Evolutionary conservation across 2,797 vertebrate species (phyloP).

Genomic region (Pseudochromis fuscus): DNA sequence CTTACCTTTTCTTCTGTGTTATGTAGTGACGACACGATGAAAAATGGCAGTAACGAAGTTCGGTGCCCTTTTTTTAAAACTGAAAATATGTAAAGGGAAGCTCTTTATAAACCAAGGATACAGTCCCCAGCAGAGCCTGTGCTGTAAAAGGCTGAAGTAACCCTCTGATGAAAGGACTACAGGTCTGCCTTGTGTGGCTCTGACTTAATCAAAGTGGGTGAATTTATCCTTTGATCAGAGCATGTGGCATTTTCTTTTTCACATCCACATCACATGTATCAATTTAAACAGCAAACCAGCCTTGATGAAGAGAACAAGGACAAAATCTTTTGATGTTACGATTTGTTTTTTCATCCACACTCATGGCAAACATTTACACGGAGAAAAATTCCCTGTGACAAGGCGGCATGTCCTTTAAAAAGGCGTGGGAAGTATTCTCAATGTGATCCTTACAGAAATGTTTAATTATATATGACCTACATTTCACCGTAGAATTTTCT

Average conservation of each 20-base stretch:
- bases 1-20: background rate
- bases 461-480: slow-evolving; percentile 1
- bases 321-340: slow-evolving; percentile 56
- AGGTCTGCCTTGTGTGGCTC: slow-evolving; percentile 29
- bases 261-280: slow-evolving; percentile 45
- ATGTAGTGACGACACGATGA: background rate
- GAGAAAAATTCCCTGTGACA: slow-evolving; percentile 2
- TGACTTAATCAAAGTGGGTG: slow-evolving; percentile 57
- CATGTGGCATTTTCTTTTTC: slow-evolving; percentile 28
- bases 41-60: slow-evolving; percentile 15
- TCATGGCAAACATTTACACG: slow-evolving; percentile 18
- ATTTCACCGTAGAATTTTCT: background rate
- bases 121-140: slow-evolving; percentile 10
- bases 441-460: background rate
- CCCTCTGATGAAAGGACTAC: slow-evolving; percentile 25
- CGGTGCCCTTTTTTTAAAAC: slow-evolving; percentile 14
- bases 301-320: slow-evolving; percentile 30
- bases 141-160: slow-evolving; percentile 21
- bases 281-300: slow-evolving; percentile 40
- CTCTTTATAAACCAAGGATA: slow-evolving; percentile 6
- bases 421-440: background rate
- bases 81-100: slow-evolving; percentile 19
- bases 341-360: slow-evolving; percentile 34
- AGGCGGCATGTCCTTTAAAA: slow-evolving; percentile 1
- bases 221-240: slow-evolving; percentile 58